Conservation (phyloP, 2,113 vertebrate species). For the Xyrauchen texanus region DNA sequence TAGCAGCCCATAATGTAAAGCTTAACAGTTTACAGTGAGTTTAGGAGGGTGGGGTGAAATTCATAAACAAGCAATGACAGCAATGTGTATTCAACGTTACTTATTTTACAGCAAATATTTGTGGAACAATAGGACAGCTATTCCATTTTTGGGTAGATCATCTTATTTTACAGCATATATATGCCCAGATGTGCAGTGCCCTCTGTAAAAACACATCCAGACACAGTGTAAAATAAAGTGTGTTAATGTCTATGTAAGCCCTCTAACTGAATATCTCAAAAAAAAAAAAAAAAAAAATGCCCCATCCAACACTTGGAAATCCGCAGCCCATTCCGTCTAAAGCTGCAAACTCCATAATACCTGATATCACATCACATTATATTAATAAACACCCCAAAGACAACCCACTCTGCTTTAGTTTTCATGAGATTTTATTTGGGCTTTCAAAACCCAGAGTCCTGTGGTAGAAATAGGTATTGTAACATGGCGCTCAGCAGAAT, state of each 20-base stretch:
- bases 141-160: conserved; percentile 34
- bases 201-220: conserved; percentile 44
- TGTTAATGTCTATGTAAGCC: conserved; percentile 1
- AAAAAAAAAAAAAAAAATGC: too few species aligned
- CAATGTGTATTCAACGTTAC: too few species aligned
- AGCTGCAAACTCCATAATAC: neutral
- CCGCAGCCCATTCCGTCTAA: neutral
- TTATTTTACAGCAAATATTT: conserved; percentile 26
- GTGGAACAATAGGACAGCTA: neutral
- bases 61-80: neutral
- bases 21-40: neutral
- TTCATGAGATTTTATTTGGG: conserved; percentile 34
- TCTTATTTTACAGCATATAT: conserved; percentile 54
- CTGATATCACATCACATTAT: neutral
- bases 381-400: conserved; percentile 30
- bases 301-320: conserved; percentile 28
- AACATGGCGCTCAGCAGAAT: conserved; percentile 66
- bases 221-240: conserved; percentile 25
- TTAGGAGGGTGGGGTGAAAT: neutral
- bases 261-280: neutral
- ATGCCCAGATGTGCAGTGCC: conserved; percentile 48
- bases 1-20: neutral
- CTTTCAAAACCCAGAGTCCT: conserved; percentile 46
- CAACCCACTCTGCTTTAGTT: conserved; percentile 16
- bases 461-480: conserved; percentile 57